Conservation (phyloP, 2,797 vertebrate species). For the Peromyscus nudipes region DNA sequence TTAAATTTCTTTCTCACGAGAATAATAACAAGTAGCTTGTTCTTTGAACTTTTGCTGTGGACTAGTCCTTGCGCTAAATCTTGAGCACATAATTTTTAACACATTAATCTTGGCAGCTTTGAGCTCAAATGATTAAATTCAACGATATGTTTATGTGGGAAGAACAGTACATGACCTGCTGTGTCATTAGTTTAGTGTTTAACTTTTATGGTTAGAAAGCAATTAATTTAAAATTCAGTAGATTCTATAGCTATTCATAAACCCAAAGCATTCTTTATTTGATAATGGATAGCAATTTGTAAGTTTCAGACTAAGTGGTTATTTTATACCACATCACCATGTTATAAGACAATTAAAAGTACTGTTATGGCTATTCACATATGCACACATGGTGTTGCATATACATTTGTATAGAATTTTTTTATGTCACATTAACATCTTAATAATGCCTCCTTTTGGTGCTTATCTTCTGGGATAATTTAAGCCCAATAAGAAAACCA, state of each 20-base stretch:
- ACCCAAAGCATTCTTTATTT: constrained; percentile 60
- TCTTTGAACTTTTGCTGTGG: constrained; percentile 38
- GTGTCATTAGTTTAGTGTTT: constrained; percentile 27
- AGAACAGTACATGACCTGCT: background rate
- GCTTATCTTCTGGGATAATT: constrained; percentile 45
- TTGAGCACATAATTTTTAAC: background rate
- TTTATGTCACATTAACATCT: constrained; percentile 38
- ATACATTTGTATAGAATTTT: background rate
- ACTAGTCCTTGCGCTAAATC: constrained; percentile 38
- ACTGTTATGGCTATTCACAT: background rate
- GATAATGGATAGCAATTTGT: constrained; percentile 28
- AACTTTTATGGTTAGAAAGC: constrained; percentile 49
- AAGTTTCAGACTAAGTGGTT: constrained; percentile 40
- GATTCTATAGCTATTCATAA: background rate
- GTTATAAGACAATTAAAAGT: background rate
- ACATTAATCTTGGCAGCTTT: constrained; percentile 43
- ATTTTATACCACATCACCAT: background rate
- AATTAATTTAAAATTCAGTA: constrained; percentile 38
- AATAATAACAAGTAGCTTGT: constrained; percentile 48
- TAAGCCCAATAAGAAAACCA: constrained; percentile 13
- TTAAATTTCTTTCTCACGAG: constrained; percentile 42
- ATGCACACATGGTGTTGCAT: background rate
- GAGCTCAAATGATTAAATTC: constrained; percentile 45
- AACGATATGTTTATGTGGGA: background rate
- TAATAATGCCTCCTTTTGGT: constrained; percentile 6